phyloP scores from a whole-genome alignment of 2,888 invertebrate genomes.

The Crocallis elinguaria region DNA sequence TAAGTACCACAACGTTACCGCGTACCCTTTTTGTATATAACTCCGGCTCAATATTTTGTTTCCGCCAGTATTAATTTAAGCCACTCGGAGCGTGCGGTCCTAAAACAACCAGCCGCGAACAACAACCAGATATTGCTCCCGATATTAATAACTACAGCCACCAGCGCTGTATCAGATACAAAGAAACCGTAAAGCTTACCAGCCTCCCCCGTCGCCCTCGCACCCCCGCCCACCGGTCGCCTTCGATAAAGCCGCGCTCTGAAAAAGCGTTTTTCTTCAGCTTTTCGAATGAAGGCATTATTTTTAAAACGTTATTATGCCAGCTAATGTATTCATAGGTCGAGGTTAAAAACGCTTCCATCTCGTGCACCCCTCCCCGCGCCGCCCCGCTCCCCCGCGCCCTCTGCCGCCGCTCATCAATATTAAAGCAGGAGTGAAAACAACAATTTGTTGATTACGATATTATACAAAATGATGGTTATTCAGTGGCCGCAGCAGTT shows the following conservation, averaged over 20 bases:
- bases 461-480: conserved; percentile 42
- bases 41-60: too few species aligned
- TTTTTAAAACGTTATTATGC: conserved; percentile 46
- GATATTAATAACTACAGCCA: not conserved
- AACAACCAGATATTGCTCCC: not conserved
- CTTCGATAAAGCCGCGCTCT: conserved; percentile 20
- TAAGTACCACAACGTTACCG: too few species aligned
- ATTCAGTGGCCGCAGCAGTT: conserved; percentile 19
- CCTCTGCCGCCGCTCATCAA: conserved; percentile 44
- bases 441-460: conserved; percentile 51
- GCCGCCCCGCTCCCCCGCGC: not conserved
- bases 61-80: too few species aligned
- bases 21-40: too few species aligned
- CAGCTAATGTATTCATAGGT: conserved; percentile 56
- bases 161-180: not conserved
- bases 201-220: not conserved
- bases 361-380: not conserved
- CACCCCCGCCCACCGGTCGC: not conserved
- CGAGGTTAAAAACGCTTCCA: conserved; percentile 43
- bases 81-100: not conserved
- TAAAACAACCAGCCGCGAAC: not conserved
- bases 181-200: not conserved
- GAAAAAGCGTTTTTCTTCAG: conserved; percentile 19
- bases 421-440: conserved; percentile 42
- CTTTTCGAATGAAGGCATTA: conserved; percentile 42